These are phyloP conservation scores for Parapristionchus giblindavisi DNA, from an alignment of 2,888 invertebrate genomes.

Conservation along the genomic window DNA sequence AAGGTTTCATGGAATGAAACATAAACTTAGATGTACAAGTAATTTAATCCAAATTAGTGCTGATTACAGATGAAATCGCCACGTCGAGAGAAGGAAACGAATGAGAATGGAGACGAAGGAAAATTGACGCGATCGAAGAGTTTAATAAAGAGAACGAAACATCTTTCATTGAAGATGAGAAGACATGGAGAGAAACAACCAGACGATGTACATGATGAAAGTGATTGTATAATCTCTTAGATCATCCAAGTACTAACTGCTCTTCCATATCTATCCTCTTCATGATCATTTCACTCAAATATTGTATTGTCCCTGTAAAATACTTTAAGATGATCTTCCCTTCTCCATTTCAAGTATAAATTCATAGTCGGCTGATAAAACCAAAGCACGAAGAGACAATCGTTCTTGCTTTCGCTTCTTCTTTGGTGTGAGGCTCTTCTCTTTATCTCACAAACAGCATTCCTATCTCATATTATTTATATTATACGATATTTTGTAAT, in stretches of 20 bases:
- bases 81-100: slow-evolving; percentile 49
- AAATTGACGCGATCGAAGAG: slow-evolving; percentile 46
- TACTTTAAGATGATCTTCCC: no score
- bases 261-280: neutral
- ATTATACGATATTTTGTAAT: no score
- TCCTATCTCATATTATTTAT: no score
- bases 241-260: neutral
- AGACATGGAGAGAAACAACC: slow-evolving; percentile 55
- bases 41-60: neutral
- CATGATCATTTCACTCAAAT: no score
- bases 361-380: no score
- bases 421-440: no score
- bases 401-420: no score
- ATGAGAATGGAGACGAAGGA: slow-evolving; percentile 44
- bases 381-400: no score
- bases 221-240: slow-evolving; percentile 51
- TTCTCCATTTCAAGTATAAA: no score
- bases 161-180: slow-evolving; percentile 62
- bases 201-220: slow-evolving; percentile 51
- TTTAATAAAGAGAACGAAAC: slow-evolving; percentile 54
- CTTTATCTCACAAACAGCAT: no score
- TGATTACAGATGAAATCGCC: slow-evolving; percentile 48
- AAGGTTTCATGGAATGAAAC: neutral
- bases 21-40: neutral
- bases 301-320: no score